A percentile compares a stretch with the other conserved stretches of the same genome.
Evolutionary conservation across 2,888 invertebrate genomes (phyloP).

Genomic region (Hanleya hanleyi): DNA sequence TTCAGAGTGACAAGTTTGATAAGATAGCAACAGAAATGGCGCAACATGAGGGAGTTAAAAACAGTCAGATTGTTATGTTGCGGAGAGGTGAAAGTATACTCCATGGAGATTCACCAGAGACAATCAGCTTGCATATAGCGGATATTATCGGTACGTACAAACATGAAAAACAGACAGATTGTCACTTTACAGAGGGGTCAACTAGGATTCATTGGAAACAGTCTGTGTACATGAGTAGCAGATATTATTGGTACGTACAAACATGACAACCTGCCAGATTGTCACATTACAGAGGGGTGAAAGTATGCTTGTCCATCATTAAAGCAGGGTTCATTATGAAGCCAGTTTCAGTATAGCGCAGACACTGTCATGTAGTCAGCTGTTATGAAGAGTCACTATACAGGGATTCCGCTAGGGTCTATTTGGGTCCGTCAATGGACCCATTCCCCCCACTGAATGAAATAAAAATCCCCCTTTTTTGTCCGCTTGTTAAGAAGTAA

Average conservation of each 20-base stretch:
- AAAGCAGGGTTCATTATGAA: too few species aligned
- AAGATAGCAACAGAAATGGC: not conserved
- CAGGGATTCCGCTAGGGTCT: too few species aligned
- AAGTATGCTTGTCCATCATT: too few species aligned
- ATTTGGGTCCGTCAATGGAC: too few species aligned
- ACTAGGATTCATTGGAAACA: not conserved
- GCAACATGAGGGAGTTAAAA: not conserved
- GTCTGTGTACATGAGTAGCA: not conserved
- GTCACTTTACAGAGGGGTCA: not conserved
- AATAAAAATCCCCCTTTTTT: too few species aligned
- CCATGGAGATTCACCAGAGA: not conserved
- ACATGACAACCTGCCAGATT: not conserved
- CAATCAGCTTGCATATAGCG: not conserved
- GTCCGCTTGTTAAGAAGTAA: too few species aligned
- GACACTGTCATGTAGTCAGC: too few species aligned
- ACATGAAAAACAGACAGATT: not conserved
- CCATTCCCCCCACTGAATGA: too few species aligned
- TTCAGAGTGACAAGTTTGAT: not conserved
- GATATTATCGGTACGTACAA: not conserved
- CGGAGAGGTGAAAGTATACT: not conserved
- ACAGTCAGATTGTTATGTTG: not conserved
- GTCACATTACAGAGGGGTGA: not conserved
- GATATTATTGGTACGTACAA: not conserved
- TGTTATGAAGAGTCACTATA: too few species aligned
- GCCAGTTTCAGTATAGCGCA: too few species aligned